These are phyloP conservation scores for Aegotheles bennettii DNA, from an alignment of 2,113 vertebrate genomes.

Conservation along the genomic window DNA sequence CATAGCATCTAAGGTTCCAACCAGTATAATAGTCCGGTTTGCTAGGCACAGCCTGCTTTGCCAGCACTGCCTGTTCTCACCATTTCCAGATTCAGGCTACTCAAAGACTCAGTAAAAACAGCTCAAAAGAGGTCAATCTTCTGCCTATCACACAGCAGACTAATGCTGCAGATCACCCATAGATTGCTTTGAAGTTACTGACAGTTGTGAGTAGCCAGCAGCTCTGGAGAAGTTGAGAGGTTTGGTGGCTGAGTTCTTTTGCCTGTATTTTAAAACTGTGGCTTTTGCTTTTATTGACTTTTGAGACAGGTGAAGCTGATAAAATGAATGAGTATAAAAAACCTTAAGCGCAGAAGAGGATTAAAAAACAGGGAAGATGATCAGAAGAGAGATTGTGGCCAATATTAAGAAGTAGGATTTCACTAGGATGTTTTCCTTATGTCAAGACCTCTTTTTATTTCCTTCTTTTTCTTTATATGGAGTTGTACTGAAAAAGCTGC, in stretches of 20 bases:
- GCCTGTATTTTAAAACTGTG: not conserved
- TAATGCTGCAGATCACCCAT: not conserved
- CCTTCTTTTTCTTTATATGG: not conserved
- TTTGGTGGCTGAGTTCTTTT: not conserved
- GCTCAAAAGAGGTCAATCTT: not conserved
- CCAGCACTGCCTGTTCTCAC: not conserved
- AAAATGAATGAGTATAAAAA: slow-evolving; percentile 29
- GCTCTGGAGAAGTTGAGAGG: not conserved
- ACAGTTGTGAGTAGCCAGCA: not conserved
- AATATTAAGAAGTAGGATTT: slow-evolving; percentile 39
- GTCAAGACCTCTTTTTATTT: slow-evolving; percentile 42
- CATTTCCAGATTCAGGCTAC: not conserved
- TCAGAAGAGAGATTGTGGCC: not conserved
- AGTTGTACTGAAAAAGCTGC: not conserved
- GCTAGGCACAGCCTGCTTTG: not conserved
- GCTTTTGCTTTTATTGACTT: slow-evolving; percentile 10
- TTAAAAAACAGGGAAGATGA: slow-evolving; percentile 32
- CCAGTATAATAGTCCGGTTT: not conserved
- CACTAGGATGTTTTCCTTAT: slow-evolving; percentile 15
- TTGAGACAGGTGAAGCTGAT: slow-evolving; percentile 39
- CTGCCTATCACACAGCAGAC: not conserved
- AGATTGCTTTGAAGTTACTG: not conserved
- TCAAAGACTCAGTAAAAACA: not conserved
- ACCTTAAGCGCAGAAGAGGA: not conserved
- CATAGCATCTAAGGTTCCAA: not conserved